Conservation (phyloP, 2,888 invertebrate species). For the Philaethria dido region DNA sequence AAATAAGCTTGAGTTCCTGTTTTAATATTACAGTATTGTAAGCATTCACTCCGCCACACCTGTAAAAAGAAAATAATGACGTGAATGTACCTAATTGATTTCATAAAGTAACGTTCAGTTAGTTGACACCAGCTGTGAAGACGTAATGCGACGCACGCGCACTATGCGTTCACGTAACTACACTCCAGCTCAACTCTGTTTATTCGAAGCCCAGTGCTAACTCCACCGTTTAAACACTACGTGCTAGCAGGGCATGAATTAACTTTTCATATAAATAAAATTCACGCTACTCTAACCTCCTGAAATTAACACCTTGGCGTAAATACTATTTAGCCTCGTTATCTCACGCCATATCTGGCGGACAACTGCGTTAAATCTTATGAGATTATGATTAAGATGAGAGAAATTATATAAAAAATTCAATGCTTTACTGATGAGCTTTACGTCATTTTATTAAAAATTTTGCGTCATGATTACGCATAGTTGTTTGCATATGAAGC, state of each 20-base stretch:
- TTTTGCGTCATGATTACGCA: constrained; percentile 11
- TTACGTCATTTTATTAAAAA: constrained; percentile 18
- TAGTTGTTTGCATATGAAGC: constrained; percentile 20
- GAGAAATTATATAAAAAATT: constrained; percentile 14
- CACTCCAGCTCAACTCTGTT: constrained; percentile 64
- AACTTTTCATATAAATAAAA: constrained; percentile 84
- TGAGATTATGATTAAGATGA: constrained; percentile 35
- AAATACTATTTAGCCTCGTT: constrained; percentile 79
- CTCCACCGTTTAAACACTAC: constrained; percentile 81
- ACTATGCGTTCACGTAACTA: constrained; percentile 52
- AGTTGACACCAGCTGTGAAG: constrained; percentile 47
- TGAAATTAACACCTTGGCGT: constrained; percentile 83
- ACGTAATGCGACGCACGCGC: constrained; percentile 50
- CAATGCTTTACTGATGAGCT: background rate
- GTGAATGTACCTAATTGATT: constrained; percentile 17
- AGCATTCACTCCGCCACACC: background rate
- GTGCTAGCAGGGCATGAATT: constrained; percentile 80
- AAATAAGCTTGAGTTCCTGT: background rate
- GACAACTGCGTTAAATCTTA: constrained; percentile 41
- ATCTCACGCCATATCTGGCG: constrained; percentile 65
- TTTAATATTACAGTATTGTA: background rate
- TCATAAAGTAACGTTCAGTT: constrained; percentile 30
- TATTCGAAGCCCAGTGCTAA: constrained; percentile 80
- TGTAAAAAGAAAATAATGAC: constrained; percentile 10
- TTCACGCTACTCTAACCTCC: constrained; percentile 83